Percentiles rank a stretch among this genome's conserved stretches.
Evolutionary conservation across 2,113 vertebrate species (phyloP).

Genomic region (Eretmochelys imbricata): DNA sequence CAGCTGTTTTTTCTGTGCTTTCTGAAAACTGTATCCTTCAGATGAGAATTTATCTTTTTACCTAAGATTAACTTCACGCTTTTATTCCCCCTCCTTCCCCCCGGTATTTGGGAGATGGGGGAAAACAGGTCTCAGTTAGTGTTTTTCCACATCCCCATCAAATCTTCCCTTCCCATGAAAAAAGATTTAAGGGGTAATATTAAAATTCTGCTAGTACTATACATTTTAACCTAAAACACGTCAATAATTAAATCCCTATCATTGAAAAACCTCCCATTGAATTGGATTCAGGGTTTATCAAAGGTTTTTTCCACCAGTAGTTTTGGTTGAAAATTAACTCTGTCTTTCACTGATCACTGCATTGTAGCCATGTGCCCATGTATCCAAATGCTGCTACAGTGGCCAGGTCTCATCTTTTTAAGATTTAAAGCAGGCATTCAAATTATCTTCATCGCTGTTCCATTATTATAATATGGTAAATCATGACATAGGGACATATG

Average conservation of each 20-base stretch:
- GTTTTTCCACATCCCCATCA: not conserved
- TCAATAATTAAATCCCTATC: slow-evolving; percentile 34
- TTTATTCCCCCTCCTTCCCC: not conserved
- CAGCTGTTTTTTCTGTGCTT: not conserved
- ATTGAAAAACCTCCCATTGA: slow-evolving; percentile 38
- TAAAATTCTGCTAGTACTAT: not conserved
- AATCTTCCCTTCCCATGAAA: not conserved
- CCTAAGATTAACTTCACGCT: slow-evolving; percentile 43
- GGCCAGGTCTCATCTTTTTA: not conserved
- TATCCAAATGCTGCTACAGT: slow-evolving; percentile 18
- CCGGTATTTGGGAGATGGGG: slow-evolving; percentile 15
- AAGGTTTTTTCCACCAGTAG: not conserved
- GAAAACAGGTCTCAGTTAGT: slow-evolving; percentile 28
- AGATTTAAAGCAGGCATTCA: slow-evolving; percentile 2
- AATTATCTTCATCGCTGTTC: not conserved
- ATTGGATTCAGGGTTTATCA: slow-evolving; percentile 4
- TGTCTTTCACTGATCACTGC: slow-evolving; percentile 15
- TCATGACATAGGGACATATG: not conserved
- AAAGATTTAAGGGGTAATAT: not conserved
- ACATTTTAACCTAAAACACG: slow-evolving; percentile 3
- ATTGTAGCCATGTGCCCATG: not conserved
- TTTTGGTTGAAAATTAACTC: slow-evolving; percentile 3
- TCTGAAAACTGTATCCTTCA: slow-evolving; percentile 44
- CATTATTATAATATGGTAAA: not conserved
- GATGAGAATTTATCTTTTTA: slow-evolving; percentile 26